Conservation (phyloP, 2,888 invertebrate species). For the Cataglyphis rosenhaueri region DNA sequence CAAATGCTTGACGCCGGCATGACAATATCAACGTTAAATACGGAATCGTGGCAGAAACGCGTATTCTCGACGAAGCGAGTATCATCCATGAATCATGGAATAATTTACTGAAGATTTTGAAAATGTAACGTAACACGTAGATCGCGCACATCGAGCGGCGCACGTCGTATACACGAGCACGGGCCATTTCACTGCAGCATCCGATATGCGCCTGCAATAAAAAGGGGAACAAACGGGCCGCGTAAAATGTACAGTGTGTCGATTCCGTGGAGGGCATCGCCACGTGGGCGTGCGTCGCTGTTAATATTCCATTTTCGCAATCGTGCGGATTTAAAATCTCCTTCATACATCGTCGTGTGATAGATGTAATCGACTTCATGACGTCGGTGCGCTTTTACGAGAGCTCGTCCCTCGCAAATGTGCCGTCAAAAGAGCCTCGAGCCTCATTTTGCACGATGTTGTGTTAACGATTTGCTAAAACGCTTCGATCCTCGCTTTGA, state of each 20-base stretch:
- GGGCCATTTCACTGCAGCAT: constrained; percentile 64
- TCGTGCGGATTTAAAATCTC: constrained; percentile 59
- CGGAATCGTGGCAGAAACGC: not conserved
- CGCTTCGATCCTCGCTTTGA: not conserved
- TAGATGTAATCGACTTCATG: constrained; percentile 29
- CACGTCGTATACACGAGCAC: constrained; percentile 46
- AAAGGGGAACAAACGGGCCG: constrained; percentile 68
- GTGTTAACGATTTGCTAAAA: constrained; percentile 34
- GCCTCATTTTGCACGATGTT: not conserved
- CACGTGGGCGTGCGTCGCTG: constrained; percentile 59
- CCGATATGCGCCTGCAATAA: constrained; percentile 70
- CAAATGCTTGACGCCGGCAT: not conserved
- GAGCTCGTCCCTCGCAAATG: constrained; percentile 58
- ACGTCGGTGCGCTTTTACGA: constrained; percentile 21
- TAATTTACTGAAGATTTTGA: constrained; percentile 16
- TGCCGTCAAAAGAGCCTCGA: constrained; percentile 56
- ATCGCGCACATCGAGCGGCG: not conserved
- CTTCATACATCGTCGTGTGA: constrained; percentile 36
- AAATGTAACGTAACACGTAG: not conserved
- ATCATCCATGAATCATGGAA: constrained; percentile 19
- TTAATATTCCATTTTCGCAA: constrained; percentile 67
- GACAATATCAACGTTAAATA: not conserved
- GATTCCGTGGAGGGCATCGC: constrained; percentile 4
- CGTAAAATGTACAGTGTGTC: constrained; percentile 61
- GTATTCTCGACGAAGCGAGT: not conserved